Evolutionary conservation across 2,113 vertebrate species (phyloP).

Genomic region (Xyrauchen texanus): DNA sequence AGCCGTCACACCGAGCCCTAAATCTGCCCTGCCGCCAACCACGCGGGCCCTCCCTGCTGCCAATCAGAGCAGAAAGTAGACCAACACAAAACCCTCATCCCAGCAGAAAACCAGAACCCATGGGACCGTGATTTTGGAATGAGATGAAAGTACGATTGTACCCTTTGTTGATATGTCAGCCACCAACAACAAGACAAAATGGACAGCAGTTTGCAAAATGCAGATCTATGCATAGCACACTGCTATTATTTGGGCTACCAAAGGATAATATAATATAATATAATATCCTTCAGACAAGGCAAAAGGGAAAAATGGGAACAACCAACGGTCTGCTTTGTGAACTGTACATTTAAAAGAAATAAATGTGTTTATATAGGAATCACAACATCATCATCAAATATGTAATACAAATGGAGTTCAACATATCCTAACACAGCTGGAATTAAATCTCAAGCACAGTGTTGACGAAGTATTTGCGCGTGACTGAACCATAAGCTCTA

Average conservation of each 20-base stretch:
- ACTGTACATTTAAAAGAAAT: too few relatives aligned
- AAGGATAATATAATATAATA: neutral
- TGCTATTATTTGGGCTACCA: neutral
- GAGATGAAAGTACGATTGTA: neutral
- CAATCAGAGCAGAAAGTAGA: constrained; percentile 27
- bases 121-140: neutral
- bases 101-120: constrained; percentile 1
- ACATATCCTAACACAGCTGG: neutral
- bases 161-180: neutral
- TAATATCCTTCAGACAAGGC: too few relatives aligned
- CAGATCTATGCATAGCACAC: neutral
- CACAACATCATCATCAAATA: too few relatives aligned
- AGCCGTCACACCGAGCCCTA: constrained; percentile 65
- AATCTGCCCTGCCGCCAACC: constrained; percentile 61
- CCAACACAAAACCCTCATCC: constrained; percentile 21
- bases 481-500: constrained; percentile 1
- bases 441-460: neutral
- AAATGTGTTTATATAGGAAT: too few relatives aligned
- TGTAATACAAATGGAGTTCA: too few relatives aligned
- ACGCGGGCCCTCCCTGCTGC: constrained; percentile 32
- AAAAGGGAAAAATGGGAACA: too few relatives aligned
- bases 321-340: too few relatives aligned
- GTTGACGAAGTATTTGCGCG: neutral
- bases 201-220: neutral
- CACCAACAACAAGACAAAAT: neutral